Conservation (phyloP, 2,113 vertebrate genomes). For the Hymenochirus boettgeri region DNA sequence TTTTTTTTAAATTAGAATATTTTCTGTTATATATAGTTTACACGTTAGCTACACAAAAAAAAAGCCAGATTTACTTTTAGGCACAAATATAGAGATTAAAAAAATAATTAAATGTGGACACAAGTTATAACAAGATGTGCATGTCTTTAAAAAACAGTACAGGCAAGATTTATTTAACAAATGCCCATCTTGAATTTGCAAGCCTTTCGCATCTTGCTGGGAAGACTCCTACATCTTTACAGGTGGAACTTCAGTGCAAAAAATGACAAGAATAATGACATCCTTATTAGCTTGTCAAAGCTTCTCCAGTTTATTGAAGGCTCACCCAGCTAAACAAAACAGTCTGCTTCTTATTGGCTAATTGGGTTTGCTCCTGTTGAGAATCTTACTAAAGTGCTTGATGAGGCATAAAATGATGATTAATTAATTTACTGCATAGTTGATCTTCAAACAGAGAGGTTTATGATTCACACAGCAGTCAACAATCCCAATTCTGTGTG, state of each 20-base stretch:
- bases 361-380: slow-evolving; percentile 73
- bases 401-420: slow-evolving; percentile 99
- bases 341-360: slow-evolving; percentile 85
- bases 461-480: slow-evolving; percentile 95
- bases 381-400: slow-evolving; percentile 87
- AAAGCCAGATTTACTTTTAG: too few relatives aligned
- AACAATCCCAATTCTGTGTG: slow-evolving; percentile 63
- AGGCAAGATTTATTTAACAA: background rate
- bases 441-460: slow-evolving; percentile 93
- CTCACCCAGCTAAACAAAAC: slow-evolving; percentile 88
- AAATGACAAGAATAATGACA: slow-evolving; percentile 88
- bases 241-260: slow-evolving; percentile 72
- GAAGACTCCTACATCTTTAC: slow-evolving; percentile 69
- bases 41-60: too few relatives aligned
- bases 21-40: too few relatives aligned
- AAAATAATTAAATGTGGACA: too few relatives aligned
- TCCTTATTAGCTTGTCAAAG: slow-evolving; percentile 95
- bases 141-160: too few relatives aligned
- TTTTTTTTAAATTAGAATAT: too few relatives aligned
- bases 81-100: too few relatives aligned
- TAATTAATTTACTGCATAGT: slow-evolving; percentile 99
- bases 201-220: slow-evolving; percentile 48
- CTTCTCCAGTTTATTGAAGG: slow-evolving; percentile 76
- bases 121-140: too few relatives aligned
- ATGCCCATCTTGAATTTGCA: background rate